Percentiles rank a stretch among this genome's conserved stretches.
Conservation (phyloP, 2,113 vertebrate species). For the Holacanthus passer region DNA sequence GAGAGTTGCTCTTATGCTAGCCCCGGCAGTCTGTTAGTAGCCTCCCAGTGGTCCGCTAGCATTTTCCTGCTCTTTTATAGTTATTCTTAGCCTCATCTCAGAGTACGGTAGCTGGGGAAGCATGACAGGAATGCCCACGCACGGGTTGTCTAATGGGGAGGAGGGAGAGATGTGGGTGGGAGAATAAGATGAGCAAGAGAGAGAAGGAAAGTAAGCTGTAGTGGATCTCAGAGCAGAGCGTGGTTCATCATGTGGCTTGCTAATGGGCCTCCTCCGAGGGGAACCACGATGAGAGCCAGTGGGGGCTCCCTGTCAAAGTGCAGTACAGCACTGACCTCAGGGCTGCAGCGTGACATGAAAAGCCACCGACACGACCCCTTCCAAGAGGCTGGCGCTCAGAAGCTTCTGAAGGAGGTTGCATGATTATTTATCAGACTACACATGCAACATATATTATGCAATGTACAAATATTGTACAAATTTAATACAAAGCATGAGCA, state of each 20-base stretch:
- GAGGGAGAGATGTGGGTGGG: constrained; percentile 12
- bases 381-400: constrained; percentile 16
- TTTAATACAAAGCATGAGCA: background rate
- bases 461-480: background rate
- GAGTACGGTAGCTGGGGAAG: constrained; percentile 33
- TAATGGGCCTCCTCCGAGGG: constrained; percentile 23
- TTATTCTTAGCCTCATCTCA: constrained; percentile 66
- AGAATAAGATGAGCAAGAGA: constrained; percentile 23
- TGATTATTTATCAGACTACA: background rate
- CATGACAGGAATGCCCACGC: constrained; percentile 54
- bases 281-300: constrained; percentile 14
- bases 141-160: constrained; percentile 32
- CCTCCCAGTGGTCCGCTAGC: constrained; percentile 42
- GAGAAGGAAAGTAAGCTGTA: constrained; percentile 18
- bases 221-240: constrained; percentile 14
- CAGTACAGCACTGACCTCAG: constrained; percentile 50
- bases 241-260: constrained; percentile 29
- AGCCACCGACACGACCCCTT: constrained; percentile 33
- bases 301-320: constrained; percentile 27
- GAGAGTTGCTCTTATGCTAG: constrained; percentile 11
- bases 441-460: background rate
- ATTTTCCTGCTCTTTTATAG: constrained; percentile 45
- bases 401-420: background rate
- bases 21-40: constrained; percentile 27
- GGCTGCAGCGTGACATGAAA: constrained; percentile 37